Evolutionary conservation across 2,797 vertebrate genomes (phyloP), one percentile per base, ranked within the genome.

Genomic region (Amblyopsis hoosieri): DNA sequence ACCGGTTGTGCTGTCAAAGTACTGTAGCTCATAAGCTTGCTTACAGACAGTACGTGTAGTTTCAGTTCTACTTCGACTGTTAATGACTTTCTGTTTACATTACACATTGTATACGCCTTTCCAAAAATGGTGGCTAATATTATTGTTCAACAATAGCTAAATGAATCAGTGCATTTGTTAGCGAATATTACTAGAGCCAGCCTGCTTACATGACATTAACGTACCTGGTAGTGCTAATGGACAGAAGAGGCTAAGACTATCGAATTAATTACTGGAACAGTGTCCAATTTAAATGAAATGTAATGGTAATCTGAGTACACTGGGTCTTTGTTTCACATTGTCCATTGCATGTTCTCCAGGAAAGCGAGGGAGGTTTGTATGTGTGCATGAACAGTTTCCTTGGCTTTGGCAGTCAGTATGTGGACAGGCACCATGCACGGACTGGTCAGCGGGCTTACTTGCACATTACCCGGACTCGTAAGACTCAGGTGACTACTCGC

Each of bases 381-480:
- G 94, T 99, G 80, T 99, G 98, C 82, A 98, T 99, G 97, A 99
- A 97, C 90, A 96, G 93, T 52, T 99, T 99, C 90, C 90, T 99
- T 75, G 98, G 97, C 53, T 99, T 97, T 66, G 96, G 98, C 49
- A 94, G 96, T 69, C 94, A 96, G 53, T 96, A 95, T 87, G 96
- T 99, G 85, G 96, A 97, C 58, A 94, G 92, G 61, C 94, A 99
- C 81, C 94, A 94, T 83, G 90, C 89, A 75, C 94, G 96, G 63
- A 92, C 93, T 0, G 96, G 98, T 37, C 98, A 99, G 85, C 92
- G 94, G 48, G 97, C 96, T 69, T 99, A 96, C 75, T 78, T 99
- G 61, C 96, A 98, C 79, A 96, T 99, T 81, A 96, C 93, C 81
- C 91, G 95, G 72, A 97, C 89, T 51, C 94, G 94, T n/a, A 97